These are phyloP conservation scores for Monodelphis domestica DNA, from an alignment of 2,797 vertebrate species.

Conservation along the genomic window DNA sequence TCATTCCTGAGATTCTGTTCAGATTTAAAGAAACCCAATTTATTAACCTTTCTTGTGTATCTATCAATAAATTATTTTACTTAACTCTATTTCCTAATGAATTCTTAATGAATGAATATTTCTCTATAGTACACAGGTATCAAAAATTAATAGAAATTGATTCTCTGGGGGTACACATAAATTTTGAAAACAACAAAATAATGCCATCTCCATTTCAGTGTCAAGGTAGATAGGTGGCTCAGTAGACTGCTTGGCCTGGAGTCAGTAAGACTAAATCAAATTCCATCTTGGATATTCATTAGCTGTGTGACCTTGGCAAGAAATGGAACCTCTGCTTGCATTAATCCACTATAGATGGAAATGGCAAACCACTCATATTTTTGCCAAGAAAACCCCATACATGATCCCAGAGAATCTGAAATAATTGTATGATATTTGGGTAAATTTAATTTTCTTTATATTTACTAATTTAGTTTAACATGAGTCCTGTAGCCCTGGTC, in stretches of 20 bases:
- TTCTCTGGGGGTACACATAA: neutral
- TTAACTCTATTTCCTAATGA: too few relatives aligned
- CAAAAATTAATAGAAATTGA: neutral
- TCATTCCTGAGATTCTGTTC: too few relatives aligned
- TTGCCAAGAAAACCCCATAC: neutral
- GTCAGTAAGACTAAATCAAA: neutral
- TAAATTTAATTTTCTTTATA: neutral
- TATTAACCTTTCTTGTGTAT: too few relatives aligned
- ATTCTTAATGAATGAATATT: too few relatives aligned
- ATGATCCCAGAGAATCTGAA: neutral
- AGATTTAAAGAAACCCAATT: too few relatives aligned
- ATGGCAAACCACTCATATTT: neutral
- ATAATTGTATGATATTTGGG: neutral
- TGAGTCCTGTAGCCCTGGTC: neutral
- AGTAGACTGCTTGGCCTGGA: neutral
- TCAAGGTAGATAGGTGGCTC: neutral
- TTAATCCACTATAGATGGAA: neutral
- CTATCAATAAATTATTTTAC: too few relatives aligned
- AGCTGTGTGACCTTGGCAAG: neutral
- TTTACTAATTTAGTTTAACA: neutral
- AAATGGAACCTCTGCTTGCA: neutral
- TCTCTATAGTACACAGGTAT: too few relatives aligned
- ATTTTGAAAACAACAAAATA: neutral
- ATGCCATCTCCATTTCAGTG: neutral
- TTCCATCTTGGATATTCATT: neutral